A percentile compares a stretch with the other conserved stretches of the same genome.
These are phyloP conservation scores for Synanthedon vespiformis DNA, from an alignment of 2,888 invertebrate species.

Conservation along the genomic window DNA sequence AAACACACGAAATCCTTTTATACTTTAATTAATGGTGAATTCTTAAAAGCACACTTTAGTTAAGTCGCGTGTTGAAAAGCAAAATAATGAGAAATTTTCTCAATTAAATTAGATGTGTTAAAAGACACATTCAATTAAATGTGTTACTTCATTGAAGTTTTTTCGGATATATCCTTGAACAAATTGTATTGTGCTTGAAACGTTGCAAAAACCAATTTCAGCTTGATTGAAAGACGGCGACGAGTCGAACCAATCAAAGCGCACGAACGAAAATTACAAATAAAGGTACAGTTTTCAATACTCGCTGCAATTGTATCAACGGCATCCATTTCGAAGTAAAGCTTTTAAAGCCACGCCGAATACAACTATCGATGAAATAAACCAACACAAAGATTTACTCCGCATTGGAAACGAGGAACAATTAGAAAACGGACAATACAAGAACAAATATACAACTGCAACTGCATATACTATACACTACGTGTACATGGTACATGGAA, in stretches of 20 bases:
- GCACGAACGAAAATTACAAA: not conserved
- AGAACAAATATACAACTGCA: not conserved
- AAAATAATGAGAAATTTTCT: too few species aligned
- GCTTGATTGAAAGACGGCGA: not conserved
- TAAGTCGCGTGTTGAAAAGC: too few species aligned
- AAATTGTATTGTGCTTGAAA: not conserved
- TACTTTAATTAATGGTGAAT: too few species aligned
- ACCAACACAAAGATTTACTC: conserved; percentile 1
- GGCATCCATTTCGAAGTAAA: conserved; percentile 12
- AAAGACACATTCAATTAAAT: too few species aligned
- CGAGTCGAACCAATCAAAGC: not conserved
- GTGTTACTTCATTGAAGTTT: too few species aligned
- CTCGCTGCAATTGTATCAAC: conserved; percentile 10
- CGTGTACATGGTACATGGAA: not conserved
- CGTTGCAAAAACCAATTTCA: not conserved
- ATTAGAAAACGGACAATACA: conserved; percentile 1
- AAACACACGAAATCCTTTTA: too few species aligned
- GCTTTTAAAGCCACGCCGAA: conserved; percentile 3
- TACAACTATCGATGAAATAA: conserved; percentile 2
- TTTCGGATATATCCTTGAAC: not conserved
- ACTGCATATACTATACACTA: not conserved
- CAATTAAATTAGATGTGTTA: too few species aligned
- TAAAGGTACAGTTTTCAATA: not conserved
- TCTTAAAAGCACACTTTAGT: too few species aligned
- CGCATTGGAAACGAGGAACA: not conserved